phyloP scores from a whole-genome alignment of 2,888 invertebrate genomes.

The Drosophila conformis region DNA sequence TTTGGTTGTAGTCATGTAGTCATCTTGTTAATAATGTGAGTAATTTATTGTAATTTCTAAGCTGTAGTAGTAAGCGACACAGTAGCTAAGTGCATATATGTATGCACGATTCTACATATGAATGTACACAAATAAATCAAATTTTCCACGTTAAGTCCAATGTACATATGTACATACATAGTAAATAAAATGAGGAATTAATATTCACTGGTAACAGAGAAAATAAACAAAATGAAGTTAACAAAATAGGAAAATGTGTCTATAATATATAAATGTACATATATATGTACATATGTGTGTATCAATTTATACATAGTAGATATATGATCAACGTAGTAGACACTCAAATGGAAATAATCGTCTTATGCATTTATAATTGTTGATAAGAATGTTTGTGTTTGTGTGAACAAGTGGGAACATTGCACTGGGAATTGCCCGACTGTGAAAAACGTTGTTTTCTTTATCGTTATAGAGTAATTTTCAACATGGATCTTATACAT shows the following conservation, averaged over 20 bases:
- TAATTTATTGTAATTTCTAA: constrained; percentile 28
- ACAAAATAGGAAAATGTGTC: not conserved
- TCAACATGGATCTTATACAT: not conserved
- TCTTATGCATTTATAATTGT: not conserved
- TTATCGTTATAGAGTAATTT: not conserved
- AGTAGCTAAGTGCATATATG: not conserved
- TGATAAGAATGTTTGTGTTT: constrained; percentile 3
- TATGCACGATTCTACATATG: not conserved
- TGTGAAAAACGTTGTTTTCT: not conserved
- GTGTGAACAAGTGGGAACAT: not conserved
- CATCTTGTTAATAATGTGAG: constrained; percentile 23
- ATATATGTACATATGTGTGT: not conserved
- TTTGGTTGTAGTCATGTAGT: constrained; percentile 40
- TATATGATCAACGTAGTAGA: not conserved
- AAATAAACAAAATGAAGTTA: not conserved
- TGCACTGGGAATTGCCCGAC: not conserved
- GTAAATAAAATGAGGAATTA: too few species aligned
- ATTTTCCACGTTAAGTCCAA: not conserved
- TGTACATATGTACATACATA: not conserved
- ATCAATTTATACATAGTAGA: not conserved
- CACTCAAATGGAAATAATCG: not conserved
- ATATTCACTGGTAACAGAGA: not conserved
- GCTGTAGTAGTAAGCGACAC: constrained; percentile 7
- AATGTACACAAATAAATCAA: not conserved
- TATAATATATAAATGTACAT: not conserved